Evolutionary conservation across 2,888 invertebrate genomes (phyloP).

Genomic region (Tromatobia lineatoria): DNA sequence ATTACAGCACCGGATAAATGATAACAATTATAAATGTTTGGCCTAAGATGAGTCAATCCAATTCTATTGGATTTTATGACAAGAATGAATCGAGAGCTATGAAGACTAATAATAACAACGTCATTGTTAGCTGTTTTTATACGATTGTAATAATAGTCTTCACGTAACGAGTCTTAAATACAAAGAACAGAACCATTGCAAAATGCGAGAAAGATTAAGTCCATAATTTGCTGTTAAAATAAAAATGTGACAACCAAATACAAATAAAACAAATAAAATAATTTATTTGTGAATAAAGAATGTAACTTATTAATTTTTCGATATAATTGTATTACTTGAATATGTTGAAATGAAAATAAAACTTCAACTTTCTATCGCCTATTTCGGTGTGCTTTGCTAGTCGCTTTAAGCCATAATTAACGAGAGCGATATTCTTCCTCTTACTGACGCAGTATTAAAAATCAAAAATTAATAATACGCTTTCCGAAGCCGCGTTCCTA

Average conservation of each 20-base stretch:
- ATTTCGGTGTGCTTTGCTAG: background rate
- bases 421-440: background rate
- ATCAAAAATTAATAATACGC: slow-evolving; percentile 33
- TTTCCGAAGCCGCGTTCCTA: slow-evolving; percentile 2
- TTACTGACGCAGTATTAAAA: background rate
- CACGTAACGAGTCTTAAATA: too few relatives aligned
- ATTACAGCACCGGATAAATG: too few relatives aligned
- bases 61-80: background rate
- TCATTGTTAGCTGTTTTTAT: too few relatives aligned
- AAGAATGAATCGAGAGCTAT: too few relatives aligned
- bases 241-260: too few relatives aligned
- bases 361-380: background rate
- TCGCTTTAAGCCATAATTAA: background rate
- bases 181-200: background rate
- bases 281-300: background rate
- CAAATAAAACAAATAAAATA: too few relatives aligned
- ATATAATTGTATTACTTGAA: background rate
- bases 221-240: background rate
- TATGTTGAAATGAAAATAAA: background rate
- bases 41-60: background rate
- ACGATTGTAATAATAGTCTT: too few relatives aligned
- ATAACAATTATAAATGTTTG: too few relatives aligned
- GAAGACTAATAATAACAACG: too few relatives aligned
- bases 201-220: background rate
- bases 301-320: background rate